Conservation (phyloP, 2,797 vertebrate species). For the Anguilla megastoma region DNA sequence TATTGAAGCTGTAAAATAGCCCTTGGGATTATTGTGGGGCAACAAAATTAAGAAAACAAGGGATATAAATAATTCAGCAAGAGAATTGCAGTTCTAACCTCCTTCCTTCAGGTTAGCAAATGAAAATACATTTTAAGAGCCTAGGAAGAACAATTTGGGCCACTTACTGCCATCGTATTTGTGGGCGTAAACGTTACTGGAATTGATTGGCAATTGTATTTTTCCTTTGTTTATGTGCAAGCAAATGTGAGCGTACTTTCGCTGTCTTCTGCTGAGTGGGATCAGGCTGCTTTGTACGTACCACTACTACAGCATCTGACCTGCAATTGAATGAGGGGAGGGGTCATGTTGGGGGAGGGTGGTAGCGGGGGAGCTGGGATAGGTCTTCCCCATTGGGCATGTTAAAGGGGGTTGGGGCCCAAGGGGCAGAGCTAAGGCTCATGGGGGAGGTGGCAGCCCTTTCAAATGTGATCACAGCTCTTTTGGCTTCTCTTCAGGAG, state of each 20-base stretch:
- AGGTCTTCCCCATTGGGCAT: not conserved
- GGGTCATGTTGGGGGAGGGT: not conserved
- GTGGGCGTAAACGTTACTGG: constrained; percentile 13
- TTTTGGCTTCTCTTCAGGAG: not conserved
- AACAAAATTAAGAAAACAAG: constrained; percentile 8
- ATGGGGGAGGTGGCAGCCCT: constrained; percentile 23
- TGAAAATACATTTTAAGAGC: not conserved
- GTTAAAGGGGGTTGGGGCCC: not conserved
- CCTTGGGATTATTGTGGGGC: not conserved
- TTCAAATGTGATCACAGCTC: constrained; percentile 21
- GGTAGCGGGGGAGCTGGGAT: not conserved
- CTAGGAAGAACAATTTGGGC: not conserved
- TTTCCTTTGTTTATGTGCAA: not conserved
- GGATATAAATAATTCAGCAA: not conserved
- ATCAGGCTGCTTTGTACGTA: not conserved
- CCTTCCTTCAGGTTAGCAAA: not conserved
- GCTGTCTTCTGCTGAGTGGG: not conserved
- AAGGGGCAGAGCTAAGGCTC: not conserved
- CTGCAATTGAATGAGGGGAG: not conserved
- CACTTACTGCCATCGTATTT: not conserved
- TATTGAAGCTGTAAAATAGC: not conserved
- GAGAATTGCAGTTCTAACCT: not conserved
- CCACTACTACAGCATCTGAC: not conserved
- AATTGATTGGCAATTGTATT: not conserved
- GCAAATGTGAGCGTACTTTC: not conserved